These are phyloP conservation scores for Papilio elwesi DNA, from an alignment of 2,888 invertebrate genomes.

Conservation along the genomic window DNA sequence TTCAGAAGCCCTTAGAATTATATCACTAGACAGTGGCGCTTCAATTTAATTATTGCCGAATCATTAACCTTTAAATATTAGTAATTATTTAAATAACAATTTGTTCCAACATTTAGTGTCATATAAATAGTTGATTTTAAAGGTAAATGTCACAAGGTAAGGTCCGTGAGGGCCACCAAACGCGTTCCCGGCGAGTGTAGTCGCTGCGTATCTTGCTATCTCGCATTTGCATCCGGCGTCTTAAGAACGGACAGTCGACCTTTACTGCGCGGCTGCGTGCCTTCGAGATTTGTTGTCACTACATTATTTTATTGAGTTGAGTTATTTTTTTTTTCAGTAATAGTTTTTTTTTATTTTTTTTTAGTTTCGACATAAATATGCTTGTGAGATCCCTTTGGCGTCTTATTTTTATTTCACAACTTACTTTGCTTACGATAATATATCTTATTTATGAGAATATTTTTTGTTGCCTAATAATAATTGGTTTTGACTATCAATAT, in stretches of 20 bases:
- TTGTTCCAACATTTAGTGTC: background rate
- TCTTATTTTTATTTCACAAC: no score
- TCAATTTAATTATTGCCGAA: background rate
- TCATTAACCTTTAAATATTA: background rate
- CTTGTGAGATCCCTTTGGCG: no score
- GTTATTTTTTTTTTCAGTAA: no score
- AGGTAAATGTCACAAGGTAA: constrained; percentile 48
- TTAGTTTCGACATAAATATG: no score
- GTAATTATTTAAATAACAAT: background rate
- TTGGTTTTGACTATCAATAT: no score
- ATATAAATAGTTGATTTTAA: constrained; percentile 10
- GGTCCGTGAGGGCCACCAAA: constrained; percentile 67
- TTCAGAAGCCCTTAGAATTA: background rate
- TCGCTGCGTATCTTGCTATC: constrained; percentile 66
- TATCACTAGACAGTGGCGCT: background rate
- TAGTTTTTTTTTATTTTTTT: no score
- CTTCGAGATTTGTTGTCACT: constrained; percentile 2
- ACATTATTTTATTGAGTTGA: constrained; percentile 6
- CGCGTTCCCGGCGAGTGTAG: constrained; percentile 61
- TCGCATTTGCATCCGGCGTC: constrained; percentile 72
- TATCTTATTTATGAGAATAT: no score
- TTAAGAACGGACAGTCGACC: constrained; percentile 54
- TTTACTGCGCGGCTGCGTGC: constrained; percentile 28
- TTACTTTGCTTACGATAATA: no score
- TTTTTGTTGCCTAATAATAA: no score